Conservation (phyloP, 2,797 vertebrate species). For the Acanthis flammea region DNA sequence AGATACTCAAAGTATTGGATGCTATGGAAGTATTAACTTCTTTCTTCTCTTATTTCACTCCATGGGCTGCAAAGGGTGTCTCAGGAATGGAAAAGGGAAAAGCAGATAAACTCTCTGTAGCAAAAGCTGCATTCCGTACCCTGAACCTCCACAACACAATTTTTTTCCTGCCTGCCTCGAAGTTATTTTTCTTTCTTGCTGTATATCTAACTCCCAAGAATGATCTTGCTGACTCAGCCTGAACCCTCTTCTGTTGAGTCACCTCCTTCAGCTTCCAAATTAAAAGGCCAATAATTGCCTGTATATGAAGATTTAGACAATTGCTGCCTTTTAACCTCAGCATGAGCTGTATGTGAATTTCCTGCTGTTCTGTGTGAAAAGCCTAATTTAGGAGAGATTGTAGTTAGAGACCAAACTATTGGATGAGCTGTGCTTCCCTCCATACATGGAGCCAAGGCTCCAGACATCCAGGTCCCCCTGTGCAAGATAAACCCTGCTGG, state of each 20-base stretch:
- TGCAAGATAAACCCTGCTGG: not conserved
- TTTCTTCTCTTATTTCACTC: not conserved
- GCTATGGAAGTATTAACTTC: not conserved
- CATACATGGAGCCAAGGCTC: not conserved
- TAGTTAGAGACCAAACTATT: not conserved
- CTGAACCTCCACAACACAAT: not conserved
- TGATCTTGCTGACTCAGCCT: conserved; percentile 27
- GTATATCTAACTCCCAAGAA: not conserved
- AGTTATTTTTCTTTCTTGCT: conserved; percentile 32
- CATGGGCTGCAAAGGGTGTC: not conserved
- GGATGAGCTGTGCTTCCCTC: not conserved
- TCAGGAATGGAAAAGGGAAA: not conserved
- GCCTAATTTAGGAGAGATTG: not conserved
- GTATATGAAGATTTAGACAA: conserved; percentile 13
- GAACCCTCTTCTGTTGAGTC: conserved; percentile 44
- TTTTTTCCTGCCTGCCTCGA: not conserved
- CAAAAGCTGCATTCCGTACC: not conserved
- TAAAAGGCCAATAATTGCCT: conserved; percentile 19
- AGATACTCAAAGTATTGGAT: not conserved
- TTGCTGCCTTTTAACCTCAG: conserved; percentile 7
- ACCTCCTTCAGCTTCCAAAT: conserved; percentile 20
- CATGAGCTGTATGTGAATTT: not conserved
- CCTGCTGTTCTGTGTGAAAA: not conserved
- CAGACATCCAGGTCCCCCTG: not conserved
- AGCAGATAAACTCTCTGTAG: not conserved